These are phyloP conservation scores for Mnemiopsis leidyi DNA, from an alignment of 37 sponge, comb jelly and placozoan genomes.

Conservation along the genomic window DNA sequence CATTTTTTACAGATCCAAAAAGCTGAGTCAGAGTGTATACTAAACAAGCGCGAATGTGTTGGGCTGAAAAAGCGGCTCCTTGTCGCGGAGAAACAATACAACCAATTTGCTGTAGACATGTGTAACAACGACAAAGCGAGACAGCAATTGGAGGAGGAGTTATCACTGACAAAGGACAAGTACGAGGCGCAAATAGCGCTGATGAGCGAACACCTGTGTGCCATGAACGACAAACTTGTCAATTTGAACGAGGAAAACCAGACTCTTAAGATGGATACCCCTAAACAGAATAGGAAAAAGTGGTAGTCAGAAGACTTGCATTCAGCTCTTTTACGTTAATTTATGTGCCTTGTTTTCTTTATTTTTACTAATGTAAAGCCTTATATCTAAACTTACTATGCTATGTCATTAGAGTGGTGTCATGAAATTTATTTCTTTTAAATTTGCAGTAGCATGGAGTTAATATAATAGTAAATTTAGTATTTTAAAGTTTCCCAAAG, in stretches of 20 bases:
- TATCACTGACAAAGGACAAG: constrained; percentile 72
- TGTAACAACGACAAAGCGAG: constrained; percentile 43
- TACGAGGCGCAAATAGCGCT: constrained; percentile 93
- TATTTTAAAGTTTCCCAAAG: no score
- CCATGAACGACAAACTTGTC: constrained; percentile 84
- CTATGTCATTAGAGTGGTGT: no score
- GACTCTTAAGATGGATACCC: constrained; percentile 29
- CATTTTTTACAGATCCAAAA: constrained; percentile 42
- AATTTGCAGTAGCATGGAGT: no score
- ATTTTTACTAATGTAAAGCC: no score
- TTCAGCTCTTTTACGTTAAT: background rate
- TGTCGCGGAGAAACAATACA: constrained; percentile 41
- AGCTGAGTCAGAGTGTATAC: constrained; percentile 25
- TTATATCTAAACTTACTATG: no score
- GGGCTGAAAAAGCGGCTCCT: background rate
- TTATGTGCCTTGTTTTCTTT: background rate
- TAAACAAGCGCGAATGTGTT: background rate
- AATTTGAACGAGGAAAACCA: constrained; percentile 73
- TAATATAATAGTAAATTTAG: no score
- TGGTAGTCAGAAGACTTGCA: background rate
- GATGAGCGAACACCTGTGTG: constrained; percentile 96
- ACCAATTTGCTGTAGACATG: constrained; percentile 22
- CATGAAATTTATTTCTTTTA: no score
- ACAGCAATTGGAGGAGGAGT: constrained; percentile 71
- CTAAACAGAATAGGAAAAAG: constrained; percentile 11